Evolutionary conservation across 64 coral and sea anemone species (phyloP).

Genomic region (Montipora sp.): DNA sequence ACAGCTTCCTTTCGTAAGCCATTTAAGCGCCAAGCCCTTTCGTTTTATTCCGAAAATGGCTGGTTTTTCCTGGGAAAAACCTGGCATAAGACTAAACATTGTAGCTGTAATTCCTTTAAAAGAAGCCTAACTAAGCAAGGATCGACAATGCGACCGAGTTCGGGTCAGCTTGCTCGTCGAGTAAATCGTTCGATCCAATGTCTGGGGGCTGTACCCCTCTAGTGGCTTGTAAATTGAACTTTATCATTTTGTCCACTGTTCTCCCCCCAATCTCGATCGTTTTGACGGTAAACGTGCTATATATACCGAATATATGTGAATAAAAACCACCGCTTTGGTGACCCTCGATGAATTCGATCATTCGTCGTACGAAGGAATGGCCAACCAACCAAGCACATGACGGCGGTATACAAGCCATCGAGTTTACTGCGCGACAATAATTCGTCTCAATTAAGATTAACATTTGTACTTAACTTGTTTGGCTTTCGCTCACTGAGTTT

Average conservation of each 20-base stretch:
- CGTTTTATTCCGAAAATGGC: background rate
- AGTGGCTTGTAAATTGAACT: background rate
- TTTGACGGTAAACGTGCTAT: background rate
- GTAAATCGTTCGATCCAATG: background rate
- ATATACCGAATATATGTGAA: background rate
- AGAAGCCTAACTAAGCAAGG: background rate
- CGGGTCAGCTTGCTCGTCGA: background rate
- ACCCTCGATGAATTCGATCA: background rate
- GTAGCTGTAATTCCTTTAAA: background rate
- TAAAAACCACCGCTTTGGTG: background rate
- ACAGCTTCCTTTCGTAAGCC: background rate
- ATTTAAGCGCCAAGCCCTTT: background rate
- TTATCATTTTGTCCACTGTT: background rate
- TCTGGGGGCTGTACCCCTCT: background rate
- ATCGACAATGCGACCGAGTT: background rate
- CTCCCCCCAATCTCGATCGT: background rate
- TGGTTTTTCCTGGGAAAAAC: background rate
- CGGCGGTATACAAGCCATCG: background rate
- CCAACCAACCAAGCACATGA: too few species aligned
- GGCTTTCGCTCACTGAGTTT: background rate
- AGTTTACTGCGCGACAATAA: background rate
- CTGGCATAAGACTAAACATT: background rate
- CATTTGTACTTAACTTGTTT: background rate
- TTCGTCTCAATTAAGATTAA: background rate
- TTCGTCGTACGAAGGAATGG: too few species aligned